Evolutionary conservation across 2,113 vertebrate genomes (phyloP).

Genomic region (Cyphomyrus plagiostoma): DNA sequence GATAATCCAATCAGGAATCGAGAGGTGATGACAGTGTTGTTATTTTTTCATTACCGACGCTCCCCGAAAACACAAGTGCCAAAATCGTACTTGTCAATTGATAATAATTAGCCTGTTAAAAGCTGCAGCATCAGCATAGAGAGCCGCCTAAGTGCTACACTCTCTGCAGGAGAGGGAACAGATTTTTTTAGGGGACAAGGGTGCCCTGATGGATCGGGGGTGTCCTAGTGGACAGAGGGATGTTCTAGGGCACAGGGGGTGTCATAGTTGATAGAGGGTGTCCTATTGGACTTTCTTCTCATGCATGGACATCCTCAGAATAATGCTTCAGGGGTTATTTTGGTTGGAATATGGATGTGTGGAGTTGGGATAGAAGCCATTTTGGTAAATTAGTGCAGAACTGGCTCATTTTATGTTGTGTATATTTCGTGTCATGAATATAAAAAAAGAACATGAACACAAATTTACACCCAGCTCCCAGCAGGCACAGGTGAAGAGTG

Average conservation of each 20-base stretch:
- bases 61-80: constrained; percentile 77
- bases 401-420: background rate
- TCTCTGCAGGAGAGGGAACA: background rate
- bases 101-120: constrained; percentile 84
- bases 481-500: background rate
- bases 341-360: background rate
- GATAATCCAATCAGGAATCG: constrained; percentile 99
- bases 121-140: constrained; percentile 81
- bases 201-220: background rate
- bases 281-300: background rate
- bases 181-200: background rate
- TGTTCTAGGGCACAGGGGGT: background rate
- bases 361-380: background rate
- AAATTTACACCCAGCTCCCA: background rate
- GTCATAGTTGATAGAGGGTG: background rate
- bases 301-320: background rate
- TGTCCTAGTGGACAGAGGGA: background rate
- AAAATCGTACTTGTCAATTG: constrained; percentile 77
- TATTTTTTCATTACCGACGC: constrained; percentile 85
- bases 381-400: background rate
- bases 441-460: background rate
- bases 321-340: background rate
- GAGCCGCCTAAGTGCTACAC: background rate
- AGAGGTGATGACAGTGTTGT: constrained; percentile 96
- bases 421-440: background rate